These are phyloP conservation scores for Villa cingulata DNA, from an alignment of 2,888 invertebrate species.

Conservation along the genomic window DNA sequence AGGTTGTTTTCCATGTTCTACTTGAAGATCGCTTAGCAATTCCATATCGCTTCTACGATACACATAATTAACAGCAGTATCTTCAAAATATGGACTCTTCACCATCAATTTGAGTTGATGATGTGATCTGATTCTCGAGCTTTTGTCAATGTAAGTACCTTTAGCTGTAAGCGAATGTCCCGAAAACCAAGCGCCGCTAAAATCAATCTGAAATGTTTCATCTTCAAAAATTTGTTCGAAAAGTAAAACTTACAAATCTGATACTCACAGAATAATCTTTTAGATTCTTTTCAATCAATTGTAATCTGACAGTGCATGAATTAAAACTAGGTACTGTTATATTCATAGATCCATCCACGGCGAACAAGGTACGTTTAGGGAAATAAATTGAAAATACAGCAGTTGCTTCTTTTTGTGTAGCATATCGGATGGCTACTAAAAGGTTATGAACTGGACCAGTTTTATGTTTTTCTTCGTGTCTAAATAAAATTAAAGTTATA, in stretches of 20 bases:
- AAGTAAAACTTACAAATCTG: background rate
- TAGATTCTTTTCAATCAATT: slow-evolving; percentile 51
- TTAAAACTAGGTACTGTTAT: slow-evolving; percentile 60
- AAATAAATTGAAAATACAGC: slow-evolving; percentile 44
- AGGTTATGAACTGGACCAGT: slow-evolving; percentile 43
- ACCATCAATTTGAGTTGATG: slow-evolving; percentile 55
- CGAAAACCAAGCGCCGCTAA: slow-evolving; percentile 67
- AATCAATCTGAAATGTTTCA: slow-evolving; percentile 43
- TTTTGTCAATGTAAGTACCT: slow-evolving; percentile 63
- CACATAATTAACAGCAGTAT: slow-evolving; percentile 49
- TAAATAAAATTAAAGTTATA: slow-evolving; percentile 12
- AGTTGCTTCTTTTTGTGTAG: slow-evolving; percentile 46
- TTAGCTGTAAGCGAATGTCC: slow-evolving; percentile 48
- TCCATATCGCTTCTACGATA: slow-evolving; percentile 55
- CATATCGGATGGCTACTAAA: slow-evolving; percentile 41
- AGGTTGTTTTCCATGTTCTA: slow-evolving; percentile 45
- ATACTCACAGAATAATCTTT: slow-evolving; percentile 55
- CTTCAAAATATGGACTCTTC: slow-evolving; percentile 59
- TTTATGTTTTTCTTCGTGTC: slow-evolving; percentile 34
- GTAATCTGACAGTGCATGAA: slow-evolving; percentile 50
- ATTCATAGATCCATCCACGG: slow-evolving; percentile 55
- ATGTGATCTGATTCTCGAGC: slow-evolving; percentile 47
- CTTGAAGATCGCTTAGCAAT: slow-evolving; percentile 52
- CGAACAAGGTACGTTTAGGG: slow-evolving; percentile 52
- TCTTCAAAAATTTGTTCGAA: background rate